A percentile compares a stretch with the other conserved stretches of the same genome.
Evolutionary conservation across 2,113 vertebrate genomes (phyloP).

Genomic region (Pterocles orientalis): DNA sequence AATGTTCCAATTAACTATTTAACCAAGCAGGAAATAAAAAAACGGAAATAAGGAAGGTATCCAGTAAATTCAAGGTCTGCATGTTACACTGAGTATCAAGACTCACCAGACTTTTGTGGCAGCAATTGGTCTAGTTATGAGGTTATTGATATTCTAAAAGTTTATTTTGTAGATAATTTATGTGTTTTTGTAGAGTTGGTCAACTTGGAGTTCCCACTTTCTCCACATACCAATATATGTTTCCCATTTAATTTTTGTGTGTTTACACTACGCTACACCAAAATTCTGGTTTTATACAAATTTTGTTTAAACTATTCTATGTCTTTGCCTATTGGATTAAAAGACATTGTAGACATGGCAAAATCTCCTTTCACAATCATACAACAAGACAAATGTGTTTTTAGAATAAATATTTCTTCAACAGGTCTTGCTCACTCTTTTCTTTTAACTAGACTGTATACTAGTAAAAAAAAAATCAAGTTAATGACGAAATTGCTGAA

Average conservation of each 20-base stretch:
- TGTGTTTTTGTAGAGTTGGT: not conserved
- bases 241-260: not conserved
- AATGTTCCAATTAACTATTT: not conserved
- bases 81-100: not conserved
- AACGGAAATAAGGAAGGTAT: not conserved
- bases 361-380: not conserved
- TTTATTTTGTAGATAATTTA: not conserved
- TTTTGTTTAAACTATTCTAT: not conserved
- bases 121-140: not conserved
- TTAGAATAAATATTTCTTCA: not conserved
- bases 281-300: not conserved
- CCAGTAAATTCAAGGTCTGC: not conserved
- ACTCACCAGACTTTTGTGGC: not conserved
- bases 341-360: not conserved
- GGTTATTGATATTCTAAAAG: not conserved
- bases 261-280: not conserved
- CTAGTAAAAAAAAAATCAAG: rapidly evolving
- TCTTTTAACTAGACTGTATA: not conserved
- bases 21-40: not conserved
- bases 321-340: not conserved
- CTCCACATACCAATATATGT: not conserved
- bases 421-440: not conserved
- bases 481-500: not conserved
- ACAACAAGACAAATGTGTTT: not conserved
- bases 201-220: not conserved